A percentile compares a stretch with the other conserved stretches of the same genome.
Conservation (phyloP, 2,113 vertebrate species). For the Paradoxurus hermaphroditus region DNA sequence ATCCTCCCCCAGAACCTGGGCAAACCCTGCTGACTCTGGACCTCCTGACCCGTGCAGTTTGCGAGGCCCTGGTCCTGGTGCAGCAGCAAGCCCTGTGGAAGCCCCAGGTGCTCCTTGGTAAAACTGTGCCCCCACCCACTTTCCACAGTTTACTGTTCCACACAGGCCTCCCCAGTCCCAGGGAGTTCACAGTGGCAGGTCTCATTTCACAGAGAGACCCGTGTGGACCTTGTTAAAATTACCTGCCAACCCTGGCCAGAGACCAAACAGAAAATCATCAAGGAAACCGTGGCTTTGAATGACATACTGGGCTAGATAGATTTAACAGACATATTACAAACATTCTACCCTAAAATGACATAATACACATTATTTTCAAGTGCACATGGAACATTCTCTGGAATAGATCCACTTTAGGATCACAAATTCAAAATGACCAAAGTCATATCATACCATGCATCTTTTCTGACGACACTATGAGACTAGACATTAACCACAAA, state of each 20-base stretch:
- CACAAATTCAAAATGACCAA: not conserved
- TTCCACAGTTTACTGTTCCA: not conserved
- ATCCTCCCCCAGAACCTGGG: not conserved
- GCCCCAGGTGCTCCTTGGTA: not conserved
- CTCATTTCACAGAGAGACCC: not conserved
- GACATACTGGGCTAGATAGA: not conserved
- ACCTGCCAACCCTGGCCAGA: not conserved
- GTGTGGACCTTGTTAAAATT: not conserved
- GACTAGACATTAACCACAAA: not conserved
- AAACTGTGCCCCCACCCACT: not conserved
- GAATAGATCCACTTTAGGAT: not conserved
- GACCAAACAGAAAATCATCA: not conserved
- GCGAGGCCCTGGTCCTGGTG: not conserved
- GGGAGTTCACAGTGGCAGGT: not conserved
- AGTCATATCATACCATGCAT: not conserved
- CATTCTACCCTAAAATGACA: not conserved
- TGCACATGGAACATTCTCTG: not conserved
- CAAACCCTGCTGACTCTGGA: not conserved
- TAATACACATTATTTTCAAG: not conserved
- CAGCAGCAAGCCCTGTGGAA: not conserved
- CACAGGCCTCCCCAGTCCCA: not conserved
- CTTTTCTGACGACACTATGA: not conserved
- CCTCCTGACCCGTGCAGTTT: not conserved
- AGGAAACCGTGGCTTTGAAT: not conserved
- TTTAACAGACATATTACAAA: not conserved